Evolutionary conservation across 2,797 vertebrate genomes (phyloP).

Genomic region (Syncerus caffer): DNA sequence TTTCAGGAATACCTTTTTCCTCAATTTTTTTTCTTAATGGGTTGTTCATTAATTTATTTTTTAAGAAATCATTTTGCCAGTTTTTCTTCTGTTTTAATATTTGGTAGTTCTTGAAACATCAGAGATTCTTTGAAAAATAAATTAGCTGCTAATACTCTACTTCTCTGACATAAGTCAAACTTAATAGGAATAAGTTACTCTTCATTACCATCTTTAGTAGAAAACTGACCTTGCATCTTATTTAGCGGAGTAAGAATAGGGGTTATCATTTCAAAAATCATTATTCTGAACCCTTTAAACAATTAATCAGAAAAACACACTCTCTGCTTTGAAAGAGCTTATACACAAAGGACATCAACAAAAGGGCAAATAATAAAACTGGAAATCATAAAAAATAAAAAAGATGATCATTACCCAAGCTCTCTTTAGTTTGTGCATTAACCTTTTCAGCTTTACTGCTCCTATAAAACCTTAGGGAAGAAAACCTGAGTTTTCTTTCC

Average conservation of each 20-base stretch:
- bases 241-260: background rate
- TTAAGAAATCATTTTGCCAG: constrained; percentile 1
- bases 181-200: background rate
- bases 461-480: background rate
- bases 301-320: background rate
- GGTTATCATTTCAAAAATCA: constrained; percentile 9
- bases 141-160: background rate
- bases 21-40: background rate
- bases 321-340: background rate
- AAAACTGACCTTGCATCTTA: background rate
- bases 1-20: background rate
- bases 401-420: background rate
- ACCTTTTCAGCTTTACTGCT: background rate
- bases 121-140: background rate
- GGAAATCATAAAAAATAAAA: constrained; percentile 22
- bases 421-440: background rate
- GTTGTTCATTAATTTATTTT: background rate
- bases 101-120: constrained; percentile 23
- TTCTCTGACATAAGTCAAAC: background rate
- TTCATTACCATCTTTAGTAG: background rate
- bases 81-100: constrained; percentile 10
- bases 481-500: constrained; percentile 22
- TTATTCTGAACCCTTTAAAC: background rate
- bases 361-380: constrained; percentile 31
- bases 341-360: background rate